Conservation (phyloP, 1,140 invertebrate genomes). For the Cryptotermes secundus region DNA sequence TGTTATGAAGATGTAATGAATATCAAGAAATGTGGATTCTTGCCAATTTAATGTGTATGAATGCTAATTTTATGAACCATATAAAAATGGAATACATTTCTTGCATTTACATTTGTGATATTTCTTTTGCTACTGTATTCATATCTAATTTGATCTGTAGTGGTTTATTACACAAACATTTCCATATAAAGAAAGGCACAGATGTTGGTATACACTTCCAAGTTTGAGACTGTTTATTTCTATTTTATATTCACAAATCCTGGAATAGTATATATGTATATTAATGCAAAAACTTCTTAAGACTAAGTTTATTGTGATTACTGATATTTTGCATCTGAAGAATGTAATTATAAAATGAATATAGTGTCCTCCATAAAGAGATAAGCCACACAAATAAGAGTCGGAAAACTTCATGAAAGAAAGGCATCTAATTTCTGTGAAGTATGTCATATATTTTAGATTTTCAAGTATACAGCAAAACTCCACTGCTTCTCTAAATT, state of each 20-base stretch:
- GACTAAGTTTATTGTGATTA: not conserved
- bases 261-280: not conserved
- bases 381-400: not conserved
- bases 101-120: constrained; percentile 2
- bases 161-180: not conserved
- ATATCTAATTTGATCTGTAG: not conserved
- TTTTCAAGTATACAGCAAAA: too few relatives aligned
- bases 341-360: not conserved
- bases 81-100: not conserved
- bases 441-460: too few relatives aligned
- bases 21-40: not conserved
- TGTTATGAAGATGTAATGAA: not conserved
- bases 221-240: not conserved
- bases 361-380: not conserved
- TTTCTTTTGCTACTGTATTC: constrained; percentile 2
- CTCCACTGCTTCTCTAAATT: too few relatives aligned
- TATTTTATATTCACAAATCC: not conserved
- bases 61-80: not conserved
- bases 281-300: not conserved
- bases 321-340: not conserved
- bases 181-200: not conserved
- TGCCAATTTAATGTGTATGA: not conserved
- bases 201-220: not conserved
- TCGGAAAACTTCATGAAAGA: too few relatives aligned
- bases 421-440: too few relatives aligned